These are phyloP conservation scores for Aleiodes leptofemur DNA, from an alignment of 2,888 invertebrate genomes.

Conservation along the genomic window DNA sequence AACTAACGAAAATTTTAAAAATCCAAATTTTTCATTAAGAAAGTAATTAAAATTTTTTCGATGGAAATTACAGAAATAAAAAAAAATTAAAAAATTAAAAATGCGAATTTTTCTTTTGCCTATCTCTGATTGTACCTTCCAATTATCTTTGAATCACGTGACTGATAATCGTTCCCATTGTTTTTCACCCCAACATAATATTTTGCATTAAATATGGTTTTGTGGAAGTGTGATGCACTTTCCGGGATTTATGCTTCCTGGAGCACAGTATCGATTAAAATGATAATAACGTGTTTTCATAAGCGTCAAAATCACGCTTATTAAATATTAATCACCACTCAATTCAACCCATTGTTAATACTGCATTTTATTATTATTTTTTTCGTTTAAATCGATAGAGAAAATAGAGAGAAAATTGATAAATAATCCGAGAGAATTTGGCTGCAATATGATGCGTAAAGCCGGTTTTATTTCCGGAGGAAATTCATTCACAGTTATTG, in stretches of 20 bases:
- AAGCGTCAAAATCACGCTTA: not conserved
- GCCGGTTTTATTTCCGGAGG: conserved; percentile 10
- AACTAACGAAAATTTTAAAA: too few relatives aligned
- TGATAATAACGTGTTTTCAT: not conserved
- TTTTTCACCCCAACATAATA: too few relatives aligned
- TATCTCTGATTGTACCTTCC: too few relatives aligned
- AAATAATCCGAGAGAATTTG: not conserved
- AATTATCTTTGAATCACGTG: too few relatives aligned
- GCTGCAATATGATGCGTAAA: conserved; percentile 3
- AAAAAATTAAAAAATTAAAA: too few relatives aligned
- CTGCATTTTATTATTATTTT: not conserved
- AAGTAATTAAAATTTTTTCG: too few relatives aligned
- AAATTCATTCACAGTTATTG: conserved; percentile 6
- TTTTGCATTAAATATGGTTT: not conserved
- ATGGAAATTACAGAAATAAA: too few relatives aligned
- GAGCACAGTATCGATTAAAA: conserved; percentile 9
- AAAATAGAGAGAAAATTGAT: not conserved
- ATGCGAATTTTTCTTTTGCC: too few relatives aligned
- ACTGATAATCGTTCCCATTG: too few relatives aligned
- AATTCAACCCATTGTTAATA: not conserved
- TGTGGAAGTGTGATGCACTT: not conserved
- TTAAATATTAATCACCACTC: not conserved
- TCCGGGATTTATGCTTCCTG: conserved; percentile 29
- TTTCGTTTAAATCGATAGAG: not conserved
- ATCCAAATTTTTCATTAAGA: too few relatives aligned